Evolutionary conservation across 2,113 vertebrate genomes (phyloP).

Genomic region (Tonatia bakeri): DNA sequence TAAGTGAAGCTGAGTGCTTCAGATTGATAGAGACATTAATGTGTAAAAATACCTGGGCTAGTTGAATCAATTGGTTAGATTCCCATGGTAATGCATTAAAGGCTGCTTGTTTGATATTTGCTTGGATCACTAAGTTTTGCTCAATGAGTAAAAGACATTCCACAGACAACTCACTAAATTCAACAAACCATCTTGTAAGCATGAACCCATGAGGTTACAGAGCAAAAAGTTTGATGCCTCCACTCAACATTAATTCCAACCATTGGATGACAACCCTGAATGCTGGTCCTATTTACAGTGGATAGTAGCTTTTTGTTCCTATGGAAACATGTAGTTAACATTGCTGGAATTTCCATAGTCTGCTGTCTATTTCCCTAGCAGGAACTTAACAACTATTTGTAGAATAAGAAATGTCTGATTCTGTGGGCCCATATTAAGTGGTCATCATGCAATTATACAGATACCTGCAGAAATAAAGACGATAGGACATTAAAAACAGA

Average conservation of each 20-base stretch:
- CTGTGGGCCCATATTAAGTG: neutral
- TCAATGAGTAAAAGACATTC: neutral
- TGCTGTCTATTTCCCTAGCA: neutral
- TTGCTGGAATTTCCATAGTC: neutral
- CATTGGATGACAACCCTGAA: neutral
- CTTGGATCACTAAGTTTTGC: neutral
- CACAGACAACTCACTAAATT: neutral
- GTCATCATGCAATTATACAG: neutral
- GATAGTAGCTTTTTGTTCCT: neutral
- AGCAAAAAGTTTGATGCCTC: neutral
- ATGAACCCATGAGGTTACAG: neutral
- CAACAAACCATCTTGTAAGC: neutral
- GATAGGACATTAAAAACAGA: neutral
- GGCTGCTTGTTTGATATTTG: neutral
- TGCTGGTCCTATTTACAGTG: neutral
- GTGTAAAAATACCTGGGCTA: neutral
- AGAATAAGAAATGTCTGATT: neutral
- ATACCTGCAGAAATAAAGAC: neutral
- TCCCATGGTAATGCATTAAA: neutral
- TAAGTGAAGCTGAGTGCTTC: slow-evolving; percentile 19
- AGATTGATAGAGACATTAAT: neutral
- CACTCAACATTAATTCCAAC: neutral
- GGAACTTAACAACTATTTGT: neutral
- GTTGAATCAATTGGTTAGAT: neutral
- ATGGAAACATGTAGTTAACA: neutral